Evolutionary conservation across 2,888 invertebrate species (phyloP), one percentile per base, ranked within the genome.

Genomic region (Polydrusus tereticollis): DNA sequence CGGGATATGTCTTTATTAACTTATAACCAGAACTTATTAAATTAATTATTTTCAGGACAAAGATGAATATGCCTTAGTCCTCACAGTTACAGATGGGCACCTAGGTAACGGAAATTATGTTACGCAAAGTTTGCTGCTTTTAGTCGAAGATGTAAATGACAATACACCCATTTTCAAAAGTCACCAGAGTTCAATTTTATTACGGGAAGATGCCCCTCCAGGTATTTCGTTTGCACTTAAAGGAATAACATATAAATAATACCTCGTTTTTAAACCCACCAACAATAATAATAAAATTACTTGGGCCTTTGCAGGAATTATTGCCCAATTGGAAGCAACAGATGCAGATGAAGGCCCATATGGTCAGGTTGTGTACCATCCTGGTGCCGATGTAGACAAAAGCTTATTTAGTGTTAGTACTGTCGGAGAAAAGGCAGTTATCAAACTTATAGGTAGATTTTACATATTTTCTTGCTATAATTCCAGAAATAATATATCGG

Each of bases 141-240:
- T 96, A 79, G 95, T 97, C 52, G 96, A 96, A 87, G 97, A 97
- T 84, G 93, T 95, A 52, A 96, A 96, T 83, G 96, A 96, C 87
- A 96, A 96, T 87, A 92, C 91, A 81, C 97, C 97, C 29, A 89
- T 94, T 76, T 97, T 96, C 85, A 91, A 92, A 83, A 92, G 94
- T 18, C 95, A 95, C 86, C 94, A 93, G 79, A 91, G 94, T 50
- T 93, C 95, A 62, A 88, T 97, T 75, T 91, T 90, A 69, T 88
- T 97, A 43, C 90, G 90, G 70, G 97, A 97, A 87, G 91, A 95
- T 84, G 91, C 93, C 62, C 85, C 88, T 5, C 93, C 94, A 0
- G 72, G 72, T 67, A 58, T 21, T 23, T 18, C 6, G 7, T 45
- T 45, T 16, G 29, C 7, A 29, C 26, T 26, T 26, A 26, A 7